These are phyloP conservation scores for Perognathus longimembris DNA, from an alignment of 2,113 vertebrate genomes.

Conservation along the genomic window DNA sequence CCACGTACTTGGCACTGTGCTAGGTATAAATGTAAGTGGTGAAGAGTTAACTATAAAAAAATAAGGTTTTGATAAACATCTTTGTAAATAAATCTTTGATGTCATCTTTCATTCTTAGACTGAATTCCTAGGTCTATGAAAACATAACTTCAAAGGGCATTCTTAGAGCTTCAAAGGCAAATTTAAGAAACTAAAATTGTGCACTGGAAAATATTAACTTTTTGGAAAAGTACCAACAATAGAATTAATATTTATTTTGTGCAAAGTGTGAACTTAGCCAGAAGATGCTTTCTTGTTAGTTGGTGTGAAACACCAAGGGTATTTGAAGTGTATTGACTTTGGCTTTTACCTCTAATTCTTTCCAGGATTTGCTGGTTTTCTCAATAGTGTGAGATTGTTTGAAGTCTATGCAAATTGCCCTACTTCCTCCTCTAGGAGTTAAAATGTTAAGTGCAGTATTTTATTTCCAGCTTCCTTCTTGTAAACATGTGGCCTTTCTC, in stretches of 20 bases:
- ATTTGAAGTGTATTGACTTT: constrained; percentile 80
- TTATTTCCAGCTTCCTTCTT: constrained; percentile 68
- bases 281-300: constrained; percentile 71
- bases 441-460: constrained; percentile 72
- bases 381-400: constrained; percentile 78
- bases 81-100: constrained; percentile 73
- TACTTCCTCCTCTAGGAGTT: constrained; percentile 69
- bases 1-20: not conserved
- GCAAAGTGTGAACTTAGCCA: constrained; percentile 70
- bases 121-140: constrained; percentile 66
- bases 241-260: constrained; percentile 79
- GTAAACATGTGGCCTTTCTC: constrained; percentile 55
- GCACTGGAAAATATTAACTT: constrained; percentile 79
- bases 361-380: constrained; percentile 77
- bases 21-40: not conserved
- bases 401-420: constrained; percentile 80
- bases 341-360: constrained; percentile 78
- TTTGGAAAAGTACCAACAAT: constrained; percentile 72
- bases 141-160: constrained; percentile 71
- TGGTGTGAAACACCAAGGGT: constrained; percentile 64
- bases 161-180: constrained; percentile 74
- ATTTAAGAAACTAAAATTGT: constrained; percentile 71
- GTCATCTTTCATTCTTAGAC: constrained; percentile 66
- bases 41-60: constrained; percentile 42
- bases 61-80: constrained; percentile 50